These are phyloP conservation scores for Streptopelia turtur DNA, from an alignment of 2,797 vertebrate species.

Conservation along the genomic window DNA sequence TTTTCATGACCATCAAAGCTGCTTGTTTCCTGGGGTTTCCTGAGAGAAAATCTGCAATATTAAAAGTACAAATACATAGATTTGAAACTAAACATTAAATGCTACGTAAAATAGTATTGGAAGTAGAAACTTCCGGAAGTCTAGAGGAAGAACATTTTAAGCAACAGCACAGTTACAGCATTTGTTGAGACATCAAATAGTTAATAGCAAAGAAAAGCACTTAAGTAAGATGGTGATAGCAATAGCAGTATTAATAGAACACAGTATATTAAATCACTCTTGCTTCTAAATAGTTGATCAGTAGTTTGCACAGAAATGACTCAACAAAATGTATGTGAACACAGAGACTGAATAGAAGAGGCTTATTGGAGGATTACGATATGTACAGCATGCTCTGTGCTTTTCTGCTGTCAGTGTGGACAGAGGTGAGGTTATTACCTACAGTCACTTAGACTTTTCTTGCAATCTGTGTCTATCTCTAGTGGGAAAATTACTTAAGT, in stretches of 20 bases:
- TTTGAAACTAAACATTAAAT: neutral
- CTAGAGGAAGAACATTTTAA: neutral
- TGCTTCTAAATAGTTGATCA: neutral
- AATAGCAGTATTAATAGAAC: neutral
- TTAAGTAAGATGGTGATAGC: neutral
- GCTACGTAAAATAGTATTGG: neutral
- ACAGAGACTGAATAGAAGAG: neutral
- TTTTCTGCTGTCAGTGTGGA: neutral
- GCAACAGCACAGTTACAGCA: neutral
- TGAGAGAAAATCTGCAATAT: neutral
- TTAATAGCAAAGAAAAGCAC: neutral
- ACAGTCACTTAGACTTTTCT: neutral
- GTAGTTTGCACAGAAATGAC: neutral
- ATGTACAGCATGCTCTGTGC: accelerated
- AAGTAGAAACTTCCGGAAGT: neutral
- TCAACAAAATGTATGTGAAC: neutral
- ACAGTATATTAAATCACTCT: neutral
- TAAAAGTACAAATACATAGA: neutral
- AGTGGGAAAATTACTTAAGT: neutral
- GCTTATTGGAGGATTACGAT: neutral
- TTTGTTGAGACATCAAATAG: neutral
- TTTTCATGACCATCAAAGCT: neutral
- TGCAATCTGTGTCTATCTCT: neutral
- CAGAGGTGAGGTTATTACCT: neutral
- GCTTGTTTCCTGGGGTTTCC: neutral